These are phyloP conservation scores for Tachina grossa DNA, from an alignment of 2,888 invertebrate genomes.

Conservation along the genomic window DNA sequence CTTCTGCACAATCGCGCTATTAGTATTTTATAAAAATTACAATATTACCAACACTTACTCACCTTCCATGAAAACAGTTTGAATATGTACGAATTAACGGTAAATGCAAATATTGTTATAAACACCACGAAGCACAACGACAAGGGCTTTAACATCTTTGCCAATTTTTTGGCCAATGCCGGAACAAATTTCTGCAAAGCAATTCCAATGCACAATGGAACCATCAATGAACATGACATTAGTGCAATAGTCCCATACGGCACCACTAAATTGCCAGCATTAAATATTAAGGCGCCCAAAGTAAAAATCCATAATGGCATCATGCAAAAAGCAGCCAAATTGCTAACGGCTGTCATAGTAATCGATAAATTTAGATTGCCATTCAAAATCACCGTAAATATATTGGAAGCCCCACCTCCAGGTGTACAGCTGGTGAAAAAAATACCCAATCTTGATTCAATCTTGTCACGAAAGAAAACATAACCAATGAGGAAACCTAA, in stretches of 20 bases:
- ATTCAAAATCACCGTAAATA: conserved; percentile 94
- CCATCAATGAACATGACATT: conserved; percentile 88
- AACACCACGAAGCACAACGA: conserved; percentile 90
- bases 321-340: conserved; percentile 93
- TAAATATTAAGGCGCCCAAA: conserved; percentile 89
- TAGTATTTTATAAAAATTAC: not conserved
- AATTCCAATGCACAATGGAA: conserved; percentile 88
- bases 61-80: conserved; percentile 92
- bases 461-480: conserved; percentile 86
- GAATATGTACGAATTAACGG: conserved; percentile 93
- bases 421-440: conserved; percentile 94
- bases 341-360: conserved; percentile 95
- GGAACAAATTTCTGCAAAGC: conserved; percentile 87
- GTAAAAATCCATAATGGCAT: conserved; percentile 95
- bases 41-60: conserved; percentile 80
- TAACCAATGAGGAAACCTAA: conserved; percentile 88
- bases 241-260: conserved; percentile 89
- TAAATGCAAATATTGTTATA: conserved; percentile 91
- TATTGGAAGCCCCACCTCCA: conserved; percentile 95
- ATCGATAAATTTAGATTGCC: conserved; percentile 96
- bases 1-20: too few species aligned
- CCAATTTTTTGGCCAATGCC: conserved; percentile 86
- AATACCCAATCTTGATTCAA: conserved; percentile 89
- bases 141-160: conserved; percentile 90
- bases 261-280: conserved; percentile 87